A percentile compares a stretch with the other conserved stretches of the same genome.
These are phyloP conservation scores for Cacatua alba DNA, from an alignment of 2,113 vertebrate genomes.

Conservation along the genomic window DNA sequence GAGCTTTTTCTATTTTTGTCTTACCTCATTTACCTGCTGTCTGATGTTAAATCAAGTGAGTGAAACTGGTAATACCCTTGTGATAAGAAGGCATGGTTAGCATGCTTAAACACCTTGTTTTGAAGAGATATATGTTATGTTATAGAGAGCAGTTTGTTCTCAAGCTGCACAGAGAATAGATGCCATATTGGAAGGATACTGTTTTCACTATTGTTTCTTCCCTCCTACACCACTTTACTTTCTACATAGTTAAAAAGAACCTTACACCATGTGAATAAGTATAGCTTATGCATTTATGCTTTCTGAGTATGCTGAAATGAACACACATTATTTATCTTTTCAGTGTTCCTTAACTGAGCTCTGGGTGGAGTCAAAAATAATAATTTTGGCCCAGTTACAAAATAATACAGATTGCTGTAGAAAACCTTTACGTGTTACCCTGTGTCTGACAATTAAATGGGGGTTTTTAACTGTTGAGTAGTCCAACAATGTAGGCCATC, in stretches of 20 bases:
- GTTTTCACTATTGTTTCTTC: background rate
- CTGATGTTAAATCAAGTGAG: conserved; percentile 56
- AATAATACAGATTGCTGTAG: background rate
- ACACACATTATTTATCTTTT: background rate
- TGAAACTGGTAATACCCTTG: conserved; percentile 29
- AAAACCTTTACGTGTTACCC: background rate
- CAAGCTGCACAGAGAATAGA: background rate
- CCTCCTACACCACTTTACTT: background rate
- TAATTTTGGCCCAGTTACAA: background rate
- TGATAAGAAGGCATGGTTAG: conserved; percentile 5
- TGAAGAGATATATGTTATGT: background rate
- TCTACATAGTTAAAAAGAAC: background rate
- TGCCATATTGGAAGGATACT: background rate
- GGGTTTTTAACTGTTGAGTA: background rate
- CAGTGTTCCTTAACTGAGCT: background rate
- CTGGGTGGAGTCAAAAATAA: background rate
- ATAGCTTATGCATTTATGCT: background rate
- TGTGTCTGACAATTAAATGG: background rate
- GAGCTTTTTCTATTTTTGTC: conserved; percentile 49
- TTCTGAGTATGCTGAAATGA: background rate
- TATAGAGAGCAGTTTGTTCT: background rate
- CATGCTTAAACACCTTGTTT: conserved; percentile 12
- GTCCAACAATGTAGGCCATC: background rate
- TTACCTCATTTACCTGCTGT: conserved; percentile 53
- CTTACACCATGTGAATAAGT: background rate